Conservation (phyloP, 1,140 invertebrate genomes). For the Oedothorax gibbosus region DNA sequence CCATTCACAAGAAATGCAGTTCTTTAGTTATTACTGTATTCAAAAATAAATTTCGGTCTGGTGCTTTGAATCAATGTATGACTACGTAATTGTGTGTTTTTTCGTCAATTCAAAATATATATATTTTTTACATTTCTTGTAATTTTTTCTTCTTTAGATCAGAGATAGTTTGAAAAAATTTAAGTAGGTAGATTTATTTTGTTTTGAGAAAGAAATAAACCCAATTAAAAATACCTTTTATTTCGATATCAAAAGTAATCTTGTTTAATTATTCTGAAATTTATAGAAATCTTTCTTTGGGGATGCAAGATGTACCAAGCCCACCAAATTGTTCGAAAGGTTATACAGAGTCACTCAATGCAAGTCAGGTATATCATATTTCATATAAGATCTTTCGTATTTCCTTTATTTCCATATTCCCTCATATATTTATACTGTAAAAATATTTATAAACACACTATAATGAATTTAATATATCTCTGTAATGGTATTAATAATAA, state of each 20-base stretch:
- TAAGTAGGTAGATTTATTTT: neutral
- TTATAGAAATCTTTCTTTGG: conserved; percentile 52
- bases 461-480: too few species aligned
- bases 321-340: conserved; percentile 34
- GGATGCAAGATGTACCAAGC: conserved; percentile 41
- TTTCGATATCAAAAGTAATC: neutral
- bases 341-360: conserved; percentile 20
- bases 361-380: conserved; percentile 32
- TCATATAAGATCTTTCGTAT: neutral
- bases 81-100: too few species aligned
- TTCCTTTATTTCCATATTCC: neutral
- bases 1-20: too few species aligned
- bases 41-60: too few species aligned
- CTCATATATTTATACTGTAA: neutral
- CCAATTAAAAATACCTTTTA: neutral
- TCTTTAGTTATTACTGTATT: too few species aligned
- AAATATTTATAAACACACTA: neutral
- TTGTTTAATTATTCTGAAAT: neutral
- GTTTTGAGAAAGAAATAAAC: neutral
- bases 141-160: neutral
- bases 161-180: neutral
- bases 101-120: too few species aligned
- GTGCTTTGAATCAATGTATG: too few species aligned
- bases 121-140: too few species aligned
- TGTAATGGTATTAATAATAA: too few species aligned